A percentile compares a stretch with the other conserved stretches of the same genome.
Evolutionary conservation across 2,113 vertebrate genomes (phyloP).

Genomic region (Ctenomys sociabilis): DNA sequence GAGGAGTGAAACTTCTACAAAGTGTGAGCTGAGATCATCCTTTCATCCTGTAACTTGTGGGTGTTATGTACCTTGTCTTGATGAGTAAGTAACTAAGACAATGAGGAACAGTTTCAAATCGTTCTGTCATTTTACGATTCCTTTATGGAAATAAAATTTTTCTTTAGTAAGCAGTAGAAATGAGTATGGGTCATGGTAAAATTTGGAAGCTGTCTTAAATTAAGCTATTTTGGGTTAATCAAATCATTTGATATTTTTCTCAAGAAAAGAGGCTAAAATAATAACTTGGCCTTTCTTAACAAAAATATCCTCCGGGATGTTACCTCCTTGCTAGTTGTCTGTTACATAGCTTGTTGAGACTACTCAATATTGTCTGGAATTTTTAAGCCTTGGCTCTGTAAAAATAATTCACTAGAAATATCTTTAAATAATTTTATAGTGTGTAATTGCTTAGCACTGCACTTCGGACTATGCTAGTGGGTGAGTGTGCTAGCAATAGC

Average conservation of each 20-base stretch:
- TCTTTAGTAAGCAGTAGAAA: not conserved
- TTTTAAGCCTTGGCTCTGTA: constrained; percentile 25
- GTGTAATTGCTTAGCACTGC: not conserved
- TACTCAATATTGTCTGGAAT: constrained; percentile 43
- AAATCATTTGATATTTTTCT: constrained; percentile 44
- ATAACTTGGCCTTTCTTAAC: constrained; percentile 51
- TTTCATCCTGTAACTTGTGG: not conserved
- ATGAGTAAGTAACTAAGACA: not conserved
- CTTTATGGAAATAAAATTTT: constrained; percentile 24
- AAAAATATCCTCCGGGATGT: not conserved
- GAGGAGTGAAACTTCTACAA: not conserved
- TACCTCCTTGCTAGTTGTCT: constrained; percentile 48
- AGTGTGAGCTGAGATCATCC: not conserved
- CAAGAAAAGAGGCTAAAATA: constrained; percentile 40
- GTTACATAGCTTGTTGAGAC: constrained; percentile 48
- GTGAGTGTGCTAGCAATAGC: not conserved
- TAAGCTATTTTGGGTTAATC: not conserved
- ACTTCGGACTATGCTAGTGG: not conserved
- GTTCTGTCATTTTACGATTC: not conserved
- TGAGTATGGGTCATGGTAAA: not conserved
- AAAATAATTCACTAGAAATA: constrained; percentile 64
- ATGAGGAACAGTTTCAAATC: not conserved
- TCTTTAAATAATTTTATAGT: constrained; percentile 36
- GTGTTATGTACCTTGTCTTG: not conserved
- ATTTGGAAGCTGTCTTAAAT: not conserved